Evolutionary conservation across 2,888 invertebrate species (phyloP).

Genomic region (Heliconius cydno): DNA sequence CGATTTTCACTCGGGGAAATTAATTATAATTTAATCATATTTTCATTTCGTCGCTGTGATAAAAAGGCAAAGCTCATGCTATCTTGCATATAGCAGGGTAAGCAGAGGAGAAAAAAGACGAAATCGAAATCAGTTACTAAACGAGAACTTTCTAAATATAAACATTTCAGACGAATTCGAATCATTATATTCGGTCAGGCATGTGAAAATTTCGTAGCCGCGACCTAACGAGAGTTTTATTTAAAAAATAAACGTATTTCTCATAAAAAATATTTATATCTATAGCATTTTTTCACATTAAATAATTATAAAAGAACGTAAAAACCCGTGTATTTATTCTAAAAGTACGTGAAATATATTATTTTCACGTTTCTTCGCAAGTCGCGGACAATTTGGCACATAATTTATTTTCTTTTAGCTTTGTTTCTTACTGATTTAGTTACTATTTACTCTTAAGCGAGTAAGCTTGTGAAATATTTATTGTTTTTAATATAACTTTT

Average conservation of each 20-base stretch:
- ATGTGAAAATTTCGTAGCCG: background rate
- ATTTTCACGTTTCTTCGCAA: slow-evolving; percentile 7
- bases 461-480: background rate
- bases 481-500: background rate
- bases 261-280: background rate
- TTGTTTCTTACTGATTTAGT: background rate
- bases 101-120: too few species aligned
- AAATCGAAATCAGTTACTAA: background rate
- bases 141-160: background rate
- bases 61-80: background rate
- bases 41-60: too few species aligned
- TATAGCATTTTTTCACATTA: background rate
- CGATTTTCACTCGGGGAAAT: too few species aligned
- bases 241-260: background rate
- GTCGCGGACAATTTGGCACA: background rate
- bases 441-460: slow-evolving; percentile 1
- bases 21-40: too few species aligned
- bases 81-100: background rate
- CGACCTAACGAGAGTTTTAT: background rate
- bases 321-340: background rate
- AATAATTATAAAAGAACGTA: slow-evolving; percentile 6
- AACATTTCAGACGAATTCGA: background rate
- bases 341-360: background rate
- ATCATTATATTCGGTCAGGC: background rate
- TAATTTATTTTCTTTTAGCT: slow-evolving; percentile 1